A percentile compares a stretch with the other conserved stretches of the same genome.
phyloP scores from a whole-genome alignment of 2,113 vertebrate genomes.

The Prolemur simus region DNA sequence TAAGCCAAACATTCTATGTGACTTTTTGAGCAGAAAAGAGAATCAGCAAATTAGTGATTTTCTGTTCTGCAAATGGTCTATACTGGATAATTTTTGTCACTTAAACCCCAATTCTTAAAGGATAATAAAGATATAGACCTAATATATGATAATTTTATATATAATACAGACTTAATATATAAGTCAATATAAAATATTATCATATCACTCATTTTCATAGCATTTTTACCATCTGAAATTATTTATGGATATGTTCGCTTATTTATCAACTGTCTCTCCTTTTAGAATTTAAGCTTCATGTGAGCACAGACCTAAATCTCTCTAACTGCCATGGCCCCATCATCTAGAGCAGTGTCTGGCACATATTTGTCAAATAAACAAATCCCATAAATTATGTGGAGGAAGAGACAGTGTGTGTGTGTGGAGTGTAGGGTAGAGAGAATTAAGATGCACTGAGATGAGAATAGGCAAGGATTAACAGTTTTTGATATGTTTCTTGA shows the following conservation, averaged over 20 bases:
- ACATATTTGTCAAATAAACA: not conserved
- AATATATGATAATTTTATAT: not conserved
- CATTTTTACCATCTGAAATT: not conserved
- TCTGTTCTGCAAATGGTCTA: not conserved
- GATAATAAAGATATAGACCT: not conserved
- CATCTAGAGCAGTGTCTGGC: not conserved
- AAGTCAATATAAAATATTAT: not conserved
- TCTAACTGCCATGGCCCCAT: not conserved
- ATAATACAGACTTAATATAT: not conserved
- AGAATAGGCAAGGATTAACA: not conserved
- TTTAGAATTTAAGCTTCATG: not conserved
- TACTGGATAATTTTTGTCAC: slow-evolving; percentile 38
- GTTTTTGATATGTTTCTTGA: not conserved
- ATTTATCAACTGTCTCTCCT: not conserved
- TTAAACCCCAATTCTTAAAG: not conserved
- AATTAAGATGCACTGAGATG: not conserved
- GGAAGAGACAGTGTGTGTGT: not conserved
- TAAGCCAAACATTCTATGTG: not conserved
- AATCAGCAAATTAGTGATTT: slow-evolving; percentile 16
- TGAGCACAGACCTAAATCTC: not conserved
- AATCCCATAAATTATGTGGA: not conserved
- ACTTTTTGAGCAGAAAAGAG: slow-evolving; percentile 31
- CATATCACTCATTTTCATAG: not conserved
- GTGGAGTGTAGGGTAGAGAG: not conserved
- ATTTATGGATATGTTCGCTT: not conserved